Evolutionary conservation across 2,797 vertebrate species (phyloP).

Genomic region (Emys orbicularis): DNA sequence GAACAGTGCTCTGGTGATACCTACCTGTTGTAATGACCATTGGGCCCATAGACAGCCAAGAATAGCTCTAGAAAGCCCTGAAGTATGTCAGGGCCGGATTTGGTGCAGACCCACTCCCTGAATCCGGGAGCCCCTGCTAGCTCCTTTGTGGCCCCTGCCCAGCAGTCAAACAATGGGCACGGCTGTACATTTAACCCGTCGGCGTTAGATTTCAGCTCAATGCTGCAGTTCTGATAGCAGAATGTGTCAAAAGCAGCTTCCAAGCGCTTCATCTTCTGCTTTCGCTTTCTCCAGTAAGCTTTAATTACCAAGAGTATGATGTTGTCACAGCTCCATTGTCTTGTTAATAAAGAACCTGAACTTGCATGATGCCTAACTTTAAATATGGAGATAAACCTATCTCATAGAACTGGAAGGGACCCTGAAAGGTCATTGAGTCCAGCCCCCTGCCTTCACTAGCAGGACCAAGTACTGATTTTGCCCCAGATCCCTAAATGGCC

Average conservation of each 20-base stretch:
- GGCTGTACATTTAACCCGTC: not conserved
- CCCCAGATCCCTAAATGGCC: too few species aligned
- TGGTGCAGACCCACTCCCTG: fast-evolving
- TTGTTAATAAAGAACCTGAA: not conserved
- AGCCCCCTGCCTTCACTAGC: too few species aligned
- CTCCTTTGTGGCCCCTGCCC: not conserved
- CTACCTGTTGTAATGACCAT: not conserved
- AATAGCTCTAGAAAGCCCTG: fast-evolving
- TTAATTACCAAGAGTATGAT: not conserved
- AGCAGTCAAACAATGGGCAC: not conserved
- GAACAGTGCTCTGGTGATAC: not conserved
- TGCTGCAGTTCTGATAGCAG: not conserved
- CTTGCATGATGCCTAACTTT: not conserved
- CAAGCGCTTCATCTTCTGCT: not conserved
- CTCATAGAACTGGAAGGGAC: not conserved
- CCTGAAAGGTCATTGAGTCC: too few species aligned
- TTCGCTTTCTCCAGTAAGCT: not conserved
- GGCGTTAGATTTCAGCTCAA: not conserved
- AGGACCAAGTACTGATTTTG: too few species aligned
- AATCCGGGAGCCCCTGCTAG: not conserved
- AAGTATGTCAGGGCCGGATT: fast-evolving
- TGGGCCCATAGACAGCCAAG: not conserved
- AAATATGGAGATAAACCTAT: too few species aligned
- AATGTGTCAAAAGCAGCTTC: fast-evolving
- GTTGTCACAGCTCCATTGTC: not conserved